Evolutionary conservation across 2,888 invertebrate genomes (phyloP).

Genomic region (Drosophila limbata): DNA sequence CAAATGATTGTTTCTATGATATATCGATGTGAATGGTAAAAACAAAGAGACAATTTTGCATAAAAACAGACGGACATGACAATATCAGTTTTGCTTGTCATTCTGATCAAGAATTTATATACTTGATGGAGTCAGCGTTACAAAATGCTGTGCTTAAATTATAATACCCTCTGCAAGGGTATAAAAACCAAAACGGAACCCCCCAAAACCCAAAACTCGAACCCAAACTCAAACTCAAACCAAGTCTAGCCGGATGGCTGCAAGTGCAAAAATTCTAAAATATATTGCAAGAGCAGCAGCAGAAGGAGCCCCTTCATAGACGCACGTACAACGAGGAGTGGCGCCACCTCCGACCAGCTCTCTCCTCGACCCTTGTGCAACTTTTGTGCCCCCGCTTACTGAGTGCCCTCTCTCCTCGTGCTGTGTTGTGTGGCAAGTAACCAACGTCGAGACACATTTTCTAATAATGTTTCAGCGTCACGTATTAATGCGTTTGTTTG

Average conservation of each 20-base stretch:
- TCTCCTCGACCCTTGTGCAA: not conserved
- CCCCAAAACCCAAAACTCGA: conserved; percentile 11
- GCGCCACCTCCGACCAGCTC: conserved; percentile 14
- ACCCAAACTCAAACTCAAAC: conserved; percentile 7
- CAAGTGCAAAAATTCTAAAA: conserved; percentile 73
- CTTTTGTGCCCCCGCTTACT: not conserved
- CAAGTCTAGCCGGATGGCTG: conserved; percentile 22
- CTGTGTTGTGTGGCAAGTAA: conserved; percentile 55
- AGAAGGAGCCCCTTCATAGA: conserved; percentile 48
- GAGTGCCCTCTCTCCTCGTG: conserved; percentile 24
- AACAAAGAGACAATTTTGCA: too few species aligned
- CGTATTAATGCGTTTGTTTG: conserved; percentile 84
- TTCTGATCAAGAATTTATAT: not conserved
- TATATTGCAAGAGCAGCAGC: conserved; percentile 61
- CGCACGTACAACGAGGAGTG: conserved; percentile 59
- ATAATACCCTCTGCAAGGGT: not conserved
- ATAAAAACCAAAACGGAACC: conserved; percentile 36
- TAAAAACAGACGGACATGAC: too few species aligned
- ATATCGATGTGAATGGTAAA: too few species aligned
- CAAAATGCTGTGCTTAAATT: not conserved
- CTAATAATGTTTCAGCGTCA: conserved; percentile 81
- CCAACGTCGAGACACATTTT: conserved; percentile 80
- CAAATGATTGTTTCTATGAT: too few species aligned
- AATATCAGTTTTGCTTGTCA: too few species aligned
- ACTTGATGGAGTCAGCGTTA: not conserved